A percentile compares a stretch with the other conserved stretches of the same genome.
Conservation (phyloP, 1,140 invertebrate genomes). For the Leptestheria dahalacensis region DNA sequence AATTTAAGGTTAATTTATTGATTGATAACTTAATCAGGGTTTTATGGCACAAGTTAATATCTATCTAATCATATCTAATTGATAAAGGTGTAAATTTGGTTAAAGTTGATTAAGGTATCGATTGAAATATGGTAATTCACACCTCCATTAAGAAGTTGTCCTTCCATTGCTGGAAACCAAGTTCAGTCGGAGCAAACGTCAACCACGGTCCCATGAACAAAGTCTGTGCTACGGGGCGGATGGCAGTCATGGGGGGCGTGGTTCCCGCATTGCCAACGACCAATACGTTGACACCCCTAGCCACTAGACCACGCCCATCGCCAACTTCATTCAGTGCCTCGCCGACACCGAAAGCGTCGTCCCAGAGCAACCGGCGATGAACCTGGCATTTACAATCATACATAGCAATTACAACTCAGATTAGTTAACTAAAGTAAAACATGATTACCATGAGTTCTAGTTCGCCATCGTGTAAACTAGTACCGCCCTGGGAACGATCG, state of each 20-base stretch:
- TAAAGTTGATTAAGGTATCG: too few relatives aligned
- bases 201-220: conserved; percentile 13
- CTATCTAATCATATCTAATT: too few relatives aligned
- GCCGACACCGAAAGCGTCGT: conserved; percentile 39
- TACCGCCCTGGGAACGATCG: conserved; percentile 76
- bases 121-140: not conserved
- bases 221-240: conserved; percentile 8
- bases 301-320: conserved; percentile 35
- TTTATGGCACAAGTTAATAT: too few relatives aligned
- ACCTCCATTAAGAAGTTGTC: conserved; percentile 2
- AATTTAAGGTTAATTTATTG: too few relatives aligned
- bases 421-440: not conserved
- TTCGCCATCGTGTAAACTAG: conserved; percentile 56
- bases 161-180: conserved; percentile 11
- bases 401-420: not conserved
- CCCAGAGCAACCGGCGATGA: conserved; percentile 4
- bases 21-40: too few relatives aligned
- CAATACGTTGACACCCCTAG: conserved; percentile 33
- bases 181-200: not conserved
- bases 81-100: too few relatives aligned
- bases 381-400: not conserved
- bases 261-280: not conserved
- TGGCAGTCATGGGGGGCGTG: not conserved
- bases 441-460: conserved; percentile 55
- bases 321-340: conserved; percentile 44